phyloP scores from a whole-genome alignment of 2,888 invertebrate genomes.

The Notodonta dromedarius region DNA sequence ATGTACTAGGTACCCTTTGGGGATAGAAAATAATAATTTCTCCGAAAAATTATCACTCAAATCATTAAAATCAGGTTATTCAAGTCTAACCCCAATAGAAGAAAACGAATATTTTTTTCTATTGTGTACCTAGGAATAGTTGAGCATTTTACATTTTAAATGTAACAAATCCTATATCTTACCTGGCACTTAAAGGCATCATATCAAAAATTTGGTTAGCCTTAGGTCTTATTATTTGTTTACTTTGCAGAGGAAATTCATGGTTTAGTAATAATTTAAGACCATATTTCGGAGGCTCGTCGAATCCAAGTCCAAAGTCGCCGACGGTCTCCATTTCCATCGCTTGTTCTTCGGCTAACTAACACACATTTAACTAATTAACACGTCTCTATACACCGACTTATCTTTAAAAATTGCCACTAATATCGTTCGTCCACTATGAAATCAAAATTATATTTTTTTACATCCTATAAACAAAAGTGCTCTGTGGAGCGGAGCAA shows the following conservation, averaged over 20 bases:
- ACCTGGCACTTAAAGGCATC: constrained; percentile 90
- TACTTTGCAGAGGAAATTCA: constrained; percentile 89
- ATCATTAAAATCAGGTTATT: no score
- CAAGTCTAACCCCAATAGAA: no score
- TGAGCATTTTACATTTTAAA: no score
- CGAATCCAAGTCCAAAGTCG: constrained; percentile 39
- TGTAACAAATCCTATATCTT: constrained; percentile 9
- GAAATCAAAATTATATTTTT: no score
- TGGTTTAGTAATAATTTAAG: constrained; percentile 90
- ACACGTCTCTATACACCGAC: background rate
- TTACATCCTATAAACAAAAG: no score
- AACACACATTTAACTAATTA: constrained; percentile 1
- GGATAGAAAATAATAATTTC: no score
- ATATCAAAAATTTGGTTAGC: constrained; percentile 88
- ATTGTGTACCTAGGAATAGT: no score
- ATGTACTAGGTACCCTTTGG: no score
- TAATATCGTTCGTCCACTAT: no score
- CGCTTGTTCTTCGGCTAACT: constrained; percentile 17
- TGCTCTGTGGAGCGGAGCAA: no score
- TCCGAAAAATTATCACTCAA: no score
- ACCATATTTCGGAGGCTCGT: constrained; percentile 86
- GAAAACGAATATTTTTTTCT: no score
- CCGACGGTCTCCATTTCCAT: constrained; percentile 51
- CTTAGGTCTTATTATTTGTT: constrained; percentile 86
- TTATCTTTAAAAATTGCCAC: background rate